Evolutionary conservation across 2,797 vertebrate genomes (phyloP).

Genomic region (Podargus strigoides): DNA sequence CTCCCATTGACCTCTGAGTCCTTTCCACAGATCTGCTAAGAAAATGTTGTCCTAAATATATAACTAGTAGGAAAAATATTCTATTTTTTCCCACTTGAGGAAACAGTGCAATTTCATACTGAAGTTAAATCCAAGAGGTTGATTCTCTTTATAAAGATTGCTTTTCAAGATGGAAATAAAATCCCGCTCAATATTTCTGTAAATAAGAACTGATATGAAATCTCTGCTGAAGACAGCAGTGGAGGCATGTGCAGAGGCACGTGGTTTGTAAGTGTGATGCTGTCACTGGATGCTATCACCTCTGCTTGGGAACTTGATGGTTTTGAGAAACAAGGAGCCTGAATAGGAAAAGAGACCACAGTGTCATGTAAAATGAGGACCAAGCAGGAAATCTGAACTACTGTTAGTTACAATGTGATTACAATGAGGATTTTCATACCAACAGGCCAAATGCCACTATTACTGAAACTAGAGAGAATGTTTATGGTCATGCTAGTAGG

Average conservation of each 20-base stretch:
- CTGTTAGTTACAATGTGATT: background rate
- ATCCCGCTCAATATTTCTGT: background rate
- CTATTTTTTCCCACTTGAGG: background rate
- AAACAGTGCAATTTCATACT: background rate
- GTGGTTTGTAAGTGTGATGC: background rate
- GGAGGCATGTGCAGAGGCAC: background rate
- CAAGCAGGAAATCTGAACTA: background rate
- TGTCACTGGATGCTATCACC: background rate
- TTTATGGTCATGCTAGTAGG: background rate
- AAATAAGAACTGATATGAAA: background rate
- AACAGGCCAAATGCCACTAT: background rate
- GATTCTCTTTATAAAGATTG: background rate
- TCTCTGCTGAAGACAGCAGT: background rate
- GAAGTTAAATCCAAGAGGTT: background rate
- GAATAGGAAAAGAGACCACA: background rate
- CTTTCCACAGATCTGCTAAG: background rate
- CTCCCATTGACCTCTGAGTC: background rate
- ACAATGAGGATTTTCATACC: background rate
- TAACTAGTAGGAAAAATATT: background rate
- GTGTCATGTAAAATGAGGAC: background rate
- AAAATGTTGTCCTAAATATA: background rate
- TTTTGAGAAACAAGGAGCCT: background rate
- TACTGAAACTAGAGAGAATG: background rate
- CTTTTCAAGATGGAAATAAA: background rate
- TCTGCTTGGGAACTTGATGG: background rate